Base-by-base conservation (phyloP, 2,113 vertebrate genomes). In the Hippocampus guttulatus region DNA sequence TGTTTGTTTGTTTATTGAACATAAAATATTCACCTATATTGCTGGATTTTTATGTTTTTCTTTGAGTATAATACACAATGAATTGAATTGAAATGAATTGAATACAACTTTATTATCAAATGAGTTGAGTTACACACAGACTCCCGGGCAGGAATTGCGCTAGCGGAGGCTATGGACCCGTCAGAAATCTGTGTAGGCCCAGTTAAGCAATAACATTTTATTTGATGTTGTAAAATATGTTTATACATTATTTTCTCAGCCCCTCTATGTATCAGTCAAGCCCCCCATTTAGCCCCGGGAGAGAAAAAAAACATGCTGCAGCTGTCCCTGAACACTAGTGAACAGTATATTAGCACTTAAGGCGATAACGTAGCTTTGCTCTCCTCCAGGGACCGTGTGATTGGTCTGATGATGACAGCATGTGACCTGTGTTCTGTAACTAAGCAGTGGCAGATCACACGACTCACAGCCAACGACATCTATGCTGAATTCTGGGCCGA, bases 401-500 rank as follows among this genome's bases (percentile, higher is more conserved):
- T 99, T 81, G 97, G 95, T 75, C 90, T 99, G 91, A 95, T 99
- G 96, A 99, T 99, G 97, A 99, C 97, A 2, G 95, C 96, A 81
- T 99, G 97, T 91, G 97, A 99, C 88, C 93, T 99, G 69, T 99
- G 97, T 78, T 99, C 97, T 71, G 97, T 99, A 67, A 99, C 97
- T 63, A 99, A 99, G 82, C 83, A 96, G 72, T 99, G 97, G 97
- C 93, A 93, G 6, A 94, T 96, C 79, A 98, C 97, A 71, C 94
- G 94, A 77, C 71, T 96, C 88, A 99, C 94, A 0, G 95, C 96
- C 70, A 98, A 95, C 9, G 97, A 99, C 77, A 99, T 99, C 87
- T 99, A 99, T 60, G 96, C 96, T 0, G 97, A 99, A 80, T 99
- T 99, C 91, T 99, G 97, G 97, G 93, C 95, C 55, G 97, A 99